Evolutionary conservation across 2,113 vertebrate species (phyloP).

Genomic region (Microcebus murinus): DNA sequence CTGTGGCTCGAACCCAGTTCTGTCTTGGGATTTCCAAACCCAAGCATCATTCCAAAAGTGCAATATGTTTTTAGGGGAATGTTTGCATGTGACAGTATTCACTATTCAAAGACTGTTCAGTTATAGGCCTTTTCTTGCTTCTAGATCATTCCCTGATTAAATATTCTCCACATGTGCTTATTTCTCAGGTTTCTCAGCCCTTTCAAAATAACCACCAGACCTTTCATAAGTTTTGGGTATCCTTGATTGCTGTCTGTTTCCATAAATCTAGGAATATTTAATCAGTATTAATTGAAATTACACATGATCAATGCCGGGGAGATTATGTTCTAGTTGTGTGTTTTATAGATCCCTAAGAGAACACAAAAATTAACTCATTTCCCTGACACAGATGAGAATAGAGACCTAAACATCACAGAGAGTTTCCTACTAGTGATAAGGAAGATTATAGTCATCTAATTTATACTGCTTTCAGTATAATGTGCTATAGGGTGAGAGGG

Average conservation of each 20-base stretch:
- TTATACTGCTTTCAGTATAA: not conserved
- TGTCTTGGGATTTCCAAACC: constrained; percentile 44
- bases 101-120: not conserved
- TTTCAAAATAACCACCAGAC: not conserved
- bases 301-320: not conserved
- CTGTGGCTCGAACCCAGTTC: constrained; percentile 28
- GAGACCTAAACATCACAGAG: not conserved
- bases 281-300: not conserved
- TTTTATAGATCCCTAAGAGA: constrained; percentile 4
- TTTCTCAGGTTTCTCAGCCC: not conserved
- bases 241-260: not conserved
- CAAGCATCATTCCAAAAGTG: not conserved
- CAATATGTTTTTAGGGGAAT: not conserved
- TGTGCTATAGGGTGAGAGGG: not conserved
- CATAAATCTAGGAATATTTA: not conserved
- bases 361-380: not conserved
- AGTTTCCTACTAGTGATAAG: not conserved
- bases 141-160: not conserved
- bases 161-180: not conserved
- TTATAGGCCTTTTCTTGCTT: not conserved
- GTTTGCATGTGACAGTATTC: not conserved
- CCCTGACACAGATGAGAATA: not conserved
- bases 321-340: not conserved
- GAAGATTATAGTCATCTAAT: not conserved
- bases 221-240: not conserved